These are phyloP conservation scores for Amphibalanus amphitrite DNA, from an alignment of 1,140 invertebrate genomes.

Conservation along the genomic window DNA sequence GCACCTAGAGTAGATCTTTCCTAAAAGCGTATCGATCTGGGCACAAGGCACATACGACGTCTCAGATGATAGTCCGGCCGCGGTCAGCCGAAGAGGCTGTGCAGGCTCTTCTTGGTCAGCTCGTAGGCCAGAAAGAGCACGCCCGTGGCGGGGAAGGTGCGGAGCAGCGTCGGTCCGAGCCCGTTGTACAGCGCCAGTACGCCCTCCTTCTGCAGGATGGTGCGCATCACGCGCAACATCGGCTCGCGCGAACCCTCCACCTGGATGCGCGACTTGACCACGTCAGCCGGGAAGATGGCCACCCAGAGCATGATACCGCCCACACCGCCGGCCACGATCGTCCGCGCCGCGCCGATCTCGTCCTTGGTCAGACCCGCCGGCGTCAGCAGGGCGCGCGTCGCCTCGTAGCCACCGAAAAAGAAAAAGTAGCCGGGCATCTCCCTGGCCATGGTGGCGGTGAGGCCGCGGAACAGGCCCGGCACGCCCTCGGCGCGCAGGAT, in stretches of 20 bases:
- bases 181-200: slow-evolving; percentile 73
- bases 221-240: slow-evolving; percentile 45
- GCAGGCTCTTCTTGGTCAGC: slow-evolving; percentile 63
- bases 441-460: slow-evolving; percentile 76
- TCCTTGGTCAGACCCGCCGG: slow-evolving; percentile 41
- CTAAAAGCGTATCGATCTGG: neutral
- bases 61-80: too few species aligned
- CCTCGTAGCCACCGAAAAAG: slow-evolving; percentile 94
- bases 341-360: slow-evolving; percentile 52
- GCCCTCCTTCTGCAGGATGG: slow-evolving; percentile 68
- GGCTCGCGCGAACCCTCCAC: slow-evolving; percentile 38
- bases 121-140: slow-evolving; percentile 87
- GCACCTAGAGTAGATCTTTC: neutral
- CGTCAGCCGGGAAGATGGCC: slow-evolving; percentile 88
- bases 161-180: slow-evolving; percentile 70
- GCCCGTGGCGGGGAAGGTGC: slow-evolving; percentile 90
- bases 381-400: slow-evolving; percentile 45
- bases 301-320: slow-evolving; percentile 82
- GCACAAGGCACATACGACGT: slow-evolving; percentile 1
- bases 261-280: slow-evolving; percentile 93
- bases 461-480: slow-evolving; percentile 68
- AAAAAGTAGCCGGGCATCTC: slow-evolving; percentile 99
- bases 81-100: slow-evolving; percentile 19
- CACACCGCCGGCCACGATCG: slow-evolving; percentile 72
- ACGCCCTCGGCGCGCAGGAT: slow-evolving; percentile 60